Base-by-base conservation (phyloP, 2,113 vertebrate genomes). In the Agelaius tricolor region DNA sequence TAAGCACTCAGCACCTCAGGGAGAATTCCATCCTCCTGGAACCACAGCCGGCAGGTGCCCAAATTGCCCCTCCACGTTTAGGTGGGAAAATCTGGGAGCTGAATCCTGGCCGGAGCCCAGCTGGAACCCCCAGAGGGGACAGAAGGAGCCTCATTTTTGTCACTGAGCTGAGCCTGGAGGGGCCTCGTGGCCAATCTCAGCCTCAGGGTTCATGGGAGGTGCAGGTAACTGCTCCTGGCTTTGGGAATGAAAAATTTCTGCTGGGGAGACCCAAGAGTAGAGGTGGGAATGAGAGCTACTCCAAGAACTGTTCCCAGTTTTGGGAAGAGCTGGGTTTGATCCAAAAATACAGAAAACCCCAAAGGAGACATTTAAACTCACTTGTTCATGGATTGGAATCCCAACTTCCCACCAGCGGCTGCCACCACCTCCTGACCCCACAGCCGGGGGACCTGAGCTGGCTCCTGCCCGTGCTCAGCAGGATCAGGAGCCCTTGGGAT, bases 191-290 rank as follows among this genome's bases (percentile, higher is more conserved):
- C 9, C 28, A 1, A 33, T 0, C 24, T 24, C 15, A 6, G 12
- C 5, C n/a, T 27, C 46, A 14, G n/a, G 41, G 54, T 7, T 8
- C 58, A 8, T 0, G 13, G n/a, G 62, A 0, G 0, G 8, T 4
- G 30, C 37, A 41, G 47, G 5, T 5, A 79, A 43, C 4, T 3
- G 26, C 73, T 37, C 35, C 73, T n/a, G 9, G 6, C 27, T 49
- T 15, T 41, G n/a, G n/a, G 51, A 17, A 69, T 68, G 58, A 10
- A 81, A 69, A 84, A 41, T 6, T 37, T 13, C 21, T 2, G 2
- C 2, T 14, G 33, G 24, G 43, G n/a, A 75, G 2, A n/a, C 28
- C 22, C 22, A 2, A 28, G 57, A 59, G 84, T 4, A 46, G 52
- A 67, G 11, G 19, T 13, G 33, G 16, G 39, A 66, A 76, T 10